These are phyloP conservation scores for Distichodus sexfasciatus DNA, from an alignment of 2,797 vertebrate genomes.

Conservation along the genomic window DNA sequence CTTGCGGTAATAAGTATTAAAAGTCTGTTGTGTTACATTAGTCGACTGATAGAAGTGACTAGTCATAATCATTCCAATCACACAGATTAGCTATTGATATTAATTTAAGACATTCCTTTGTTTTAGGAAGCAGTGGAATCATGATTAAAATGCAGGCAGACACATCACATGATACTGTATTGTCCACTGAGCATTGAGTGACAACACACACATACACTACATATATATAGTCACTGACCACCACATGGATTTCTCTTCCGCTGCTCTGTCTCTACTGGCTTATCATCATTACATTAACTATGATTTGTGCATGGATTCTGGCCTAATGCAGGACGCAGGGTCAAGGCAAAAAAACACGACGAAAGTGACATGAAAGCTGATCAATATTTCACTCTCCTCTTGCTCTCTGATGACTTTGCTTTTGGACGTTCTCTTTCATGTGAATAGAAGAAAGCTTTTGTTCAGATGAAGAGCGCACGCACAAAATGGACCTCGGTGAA, in stretches of 20 bases:
- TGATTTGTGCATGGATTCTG: conserved; percentile 53
- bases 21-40: no score
- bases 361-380: conserved; percentile 51
- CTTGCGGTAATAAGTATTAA: no score
- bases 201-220: neutral
- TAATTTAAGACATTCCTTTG: no score
- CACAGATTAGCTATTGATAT: no score
- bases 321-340: conserved; percentile 3
- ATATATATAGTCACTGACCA: neutral
- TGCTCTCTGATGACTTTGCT: conserved; percentile 32
- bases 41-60: no score
- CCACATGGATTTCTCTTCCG: conserved; percentile 16
- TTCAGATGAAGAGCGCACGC: conserved; percentile 43
- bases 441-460: conserved; percentile 49
- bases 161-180: neutral
- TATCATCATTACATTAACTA: conserved; percentile 52
- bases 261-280: conserved; percentile 50
- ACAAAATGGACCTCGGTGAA: conserved; percentile 56
- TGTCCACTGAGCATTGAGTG: no score
- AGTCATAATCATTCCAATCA: no score
- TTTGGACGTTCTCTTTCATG: conserved; percentile 30
- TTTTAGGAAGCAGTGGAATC: no score
- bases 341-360: conserved; percentile 6
- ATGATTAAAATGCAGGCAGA: neutral
- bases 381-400: conserved; percentile 55